Evolutionary conservation across 2,113 vertebrate species (phyloP).

Genomic region (Acinonyx jubatus): DNA sequence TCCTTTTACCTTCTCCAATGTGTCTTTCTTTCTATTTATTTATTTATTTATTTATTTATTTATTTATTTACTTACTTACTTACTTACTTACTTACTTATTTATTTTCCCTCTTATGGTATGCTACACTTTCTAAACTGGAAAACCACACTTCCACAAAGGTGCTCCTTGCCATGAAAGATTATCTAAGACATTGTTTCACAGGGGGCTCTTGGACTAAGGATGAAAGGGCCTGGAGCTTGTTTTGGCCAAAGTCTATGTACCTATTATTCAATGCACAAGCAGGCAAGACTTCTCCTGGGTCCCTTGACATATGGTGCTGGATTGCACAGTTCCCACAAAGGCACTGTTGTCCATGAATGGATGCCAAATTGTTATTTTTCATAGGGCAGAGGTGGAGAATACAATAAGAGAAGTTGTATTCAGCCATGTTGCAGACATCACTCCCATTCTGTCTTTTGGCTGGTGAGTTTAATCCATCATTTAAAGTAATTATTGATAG

Average conservation of each 20-base stretch:
- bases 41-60: background rate
- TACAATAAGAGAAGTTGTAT: background rate
- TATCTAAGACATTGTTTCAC: background rate
- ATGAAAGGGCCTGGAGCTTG: background rate
- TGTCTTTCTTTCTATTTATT: background rate
- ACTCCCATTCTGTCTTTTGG: background rate
- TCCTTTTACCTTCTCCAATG: background rate
- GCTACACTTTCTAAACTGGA: background rate
- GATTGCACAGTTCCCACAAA: background rate
- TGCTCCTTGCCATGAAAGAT: background rate
- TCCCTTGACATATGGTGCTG: background rate
- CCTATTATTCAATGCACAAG: background rate
- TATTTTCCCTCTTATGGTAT: background rate
- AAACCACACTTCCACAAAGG: background rate
- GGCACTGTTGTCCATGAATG: background rate
- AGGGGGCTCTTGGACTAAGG: background rate
- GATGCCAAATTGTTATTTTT: background rate
- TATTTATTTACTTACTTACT: background rate
- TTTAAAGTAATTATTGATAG: background rate
- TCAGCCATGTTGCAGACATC: background rate
- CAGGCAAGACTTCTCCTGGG: background rate
- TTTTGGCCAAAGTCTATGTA: background rate
- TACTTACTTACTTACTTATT: background rate
- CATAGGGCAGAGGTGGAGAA: background rate
- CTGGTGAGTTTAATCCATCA: background rate